phyloP scores from a whole-genome alignment of 2,888 invertebrate species.

The Aradus depressus region DNA sequence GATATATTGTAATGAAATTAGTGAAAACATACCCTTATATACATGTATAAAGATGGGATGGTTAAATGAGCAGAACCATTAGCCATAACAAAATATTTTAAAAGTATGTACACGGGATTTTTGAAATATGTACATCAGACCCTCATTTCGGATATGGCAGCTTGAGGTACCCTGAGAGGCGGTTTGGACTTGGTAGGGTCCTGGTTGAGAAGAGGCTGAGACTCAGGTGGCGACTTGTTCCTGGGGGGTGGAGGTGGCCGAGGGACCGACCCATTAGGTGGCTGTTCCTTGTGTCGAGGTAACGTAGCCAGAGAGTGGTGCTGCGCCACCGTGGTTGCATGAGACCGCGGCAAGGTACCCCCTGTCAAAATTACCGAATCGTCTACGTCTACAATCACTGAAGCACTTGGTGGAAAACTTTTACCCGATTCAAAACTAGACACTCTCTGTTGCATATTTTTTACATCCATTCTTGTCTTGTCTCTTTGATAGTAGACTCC shows the following conservation, averaged over 20 bases:
- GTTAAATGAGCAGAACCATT: no score
- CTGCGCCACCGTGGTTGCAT: slow-evolving; percentile 22
- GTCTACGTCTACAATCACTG: slow-evolving; percentile 74
- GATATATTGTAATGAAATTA: no score
- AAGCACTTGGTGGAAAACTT: slow-evolving; percentile 67
- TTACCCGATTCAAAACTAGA: slow-evolving; percentile 46
- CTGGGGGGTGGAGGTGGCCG: slow-evolving; percentile 36
- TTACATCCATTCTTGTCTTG: slow-evolving; percentile 66
- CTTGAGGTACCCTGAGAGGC: slow-evolving; percentile 54
- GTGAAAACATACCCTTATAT: no score
- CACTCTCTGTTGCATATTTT: slow-evolving; percentile 56
- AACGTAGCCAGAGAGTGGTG: slow-evolving; percentile 27
- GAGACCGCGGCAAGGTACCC: slow-evolving; percentile 25
- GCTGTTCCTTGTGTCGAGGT: slow-evolving; percentile 26
- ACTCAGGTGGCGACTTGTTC: slow-evolving; percentile 30
- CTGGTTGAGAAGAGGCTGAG: slow-evolving; percentile 31
- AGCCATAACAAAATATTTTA: no score
- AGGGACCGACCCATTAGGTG: slow-evolving; percentile 36
- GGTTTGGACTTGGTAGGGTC: slow-evolving; percentile 25
- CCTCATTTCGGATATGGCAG: slow-evolving; percentile 80
- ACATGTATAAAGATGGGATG: no score
- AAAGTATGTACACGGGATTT: no score
- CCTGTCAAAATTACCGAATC: slow-evolving; percentile 45
- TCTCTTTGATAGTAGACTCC: slow-evolving; percentile 74
- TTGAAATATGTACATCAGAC: slow-evolving; percentile 56